Conservation (phyloP, 2,797 vertebrate species). For the Triplophysa yarkandensis region DNA sequence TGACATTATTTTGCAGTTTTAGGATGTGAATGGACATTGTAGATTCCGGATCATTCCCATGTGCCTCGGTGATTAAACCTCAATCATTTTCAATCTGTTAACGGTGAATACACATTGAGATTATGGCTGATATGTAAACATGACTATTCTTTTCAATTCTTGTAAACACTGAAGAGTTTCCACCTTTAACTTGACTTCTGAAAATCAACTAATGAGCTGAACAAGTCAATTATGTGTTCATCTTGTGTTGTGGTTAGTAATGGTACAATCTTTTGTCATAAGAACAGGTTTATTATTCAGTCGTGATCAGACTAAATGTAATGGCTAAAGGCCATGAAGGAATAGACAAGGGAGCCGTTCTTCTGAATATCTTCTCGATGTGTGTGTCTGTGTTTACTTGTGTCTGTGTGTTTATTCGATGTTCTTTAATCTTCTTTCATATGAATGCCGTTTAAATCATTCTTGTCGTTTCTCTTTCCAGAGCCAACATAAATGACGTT, state of each 20-base stretch:
- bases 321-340: conserved; percentile 55
- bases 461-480: conserved; percentile 50
- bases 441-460: conserved; percentile 57
- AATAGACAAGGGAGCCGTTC: conserved; percentile 5
- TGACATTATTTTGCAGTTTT: not conserved
- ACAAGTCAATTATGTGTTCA: too few species aligned
- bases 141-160: too few species aligned
- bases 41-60: conserved; percentile 18
- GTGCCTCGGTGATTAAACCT: not conserved
- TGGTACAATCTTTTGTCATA: too few species aligned
- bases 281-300: too few species aligned
- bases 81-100: not conserved
- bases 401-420: conserved; percentile 61
- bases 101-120: not conserved
- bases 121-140: not conserved
- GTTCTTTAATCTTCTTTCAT: conserved; percentile 22
- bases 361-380: conserved; percentile 51
- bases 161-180: too few species aligned
- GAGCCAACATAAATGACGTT: conserved; percentile 32
- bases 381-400: conserved; percentile 63
- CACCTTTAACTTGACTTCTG: too few species aligned
- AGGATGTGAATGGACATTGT: not conserved
- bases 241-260: too few species aligned
- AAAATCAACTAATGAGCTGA: conserved; percentile 8
- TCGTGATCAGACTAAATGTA: too few species aligned